Conservation (phyloP, 2,113 vertebrate genomes). For the Butorides virescens region DNA sequence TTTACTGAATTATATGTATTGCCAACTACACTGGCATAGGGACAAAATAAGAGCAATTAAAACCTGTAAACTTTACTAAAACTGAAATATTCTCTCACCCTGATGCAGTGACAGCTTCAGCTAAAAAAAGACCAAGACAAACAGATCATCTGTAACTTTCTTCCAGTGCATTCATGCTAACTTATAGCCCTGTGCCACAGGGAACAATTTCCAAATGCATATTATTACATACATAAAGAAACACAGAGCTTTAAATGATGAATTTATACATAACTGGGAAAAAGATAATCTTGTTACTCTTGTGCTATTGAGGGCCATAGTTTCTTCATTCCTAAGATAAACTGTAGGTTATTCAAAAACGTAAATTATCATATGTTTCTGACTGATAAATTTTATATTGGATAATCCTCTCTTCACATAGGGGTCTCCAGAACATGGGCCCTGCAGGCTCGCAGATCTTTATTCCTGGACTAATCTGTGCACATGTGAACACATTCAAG, state of each 20-base stretch:
- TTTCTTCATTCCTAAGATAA: not conserved
- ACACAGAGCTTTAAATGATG: not conserved
- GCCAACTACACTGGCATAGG: not conserved
- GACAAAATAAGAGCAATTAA: not conserved
- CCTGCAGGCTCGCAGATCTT: not conserved
- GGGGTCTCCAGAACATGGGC: not conserved
- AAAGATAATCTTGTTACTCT: not conserved
- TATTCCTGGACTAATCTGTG: not conserved
- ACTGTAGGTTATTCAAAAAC: not conserved
- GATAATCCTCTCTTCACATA: not conserved
- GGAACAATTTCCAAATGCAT: not conserved
- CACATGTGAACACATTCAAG: not conserved
- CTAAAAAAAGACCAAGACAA: not conserved
- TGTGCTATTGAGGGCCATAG: not conserved
- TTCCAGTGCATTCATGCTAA: not conserved
- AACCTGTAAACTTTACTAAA: not conserved
- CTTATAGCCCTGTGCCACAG: not conserved
- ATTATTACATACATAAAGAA: not conserved
- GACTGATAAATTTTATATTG: not conserved
- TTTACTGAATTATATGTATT: not conserved
- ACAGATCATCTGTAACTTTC: not conserved
- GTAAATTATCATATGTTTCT: not conserved
- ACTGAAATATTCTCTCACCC: not conserved
- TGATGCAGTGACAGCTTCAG: not conserved
- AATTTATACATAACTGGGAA: not conserved